Base-by-base conservation (phyloP, 2,797 vertebrate species). In the Capromys pilorides region DNA sequence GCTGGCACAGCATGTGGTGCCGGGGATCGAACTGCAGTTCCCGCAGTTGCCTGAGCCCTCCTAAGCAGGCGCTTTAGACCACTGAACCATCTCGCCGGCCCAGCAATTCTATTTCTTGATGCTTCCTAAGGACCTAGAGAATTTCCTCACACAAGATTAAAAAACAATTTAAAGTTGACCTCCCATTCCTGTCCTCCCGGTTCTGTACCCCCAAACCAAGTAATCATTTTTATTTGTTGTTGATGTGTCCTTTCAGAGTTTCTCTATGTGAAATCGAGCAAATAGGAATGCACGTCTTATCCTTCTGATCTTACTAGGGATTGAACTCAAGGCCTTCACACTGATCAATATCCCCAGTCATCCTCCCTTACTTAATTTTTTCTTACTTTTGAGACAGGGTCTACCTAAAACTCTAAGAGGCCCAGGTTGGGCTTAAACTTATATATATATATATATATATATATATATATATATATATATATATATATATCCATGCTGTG, bases 251-350 rank as follows among this genome's bases (percentile, higher is more conserved):
- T 93, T 82, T 5, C 36, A 59, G 64, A 87, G 11, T 94, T 92
- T 88, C 18, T 81, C 75, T 62, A 93, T 73, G 54, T 10, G 49
- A 80, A 94, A 33, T 28, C 61, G 87, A 95, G 81, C n/a, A 92
- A 94, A n/a, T 54, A 64, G 62, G 45, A 73, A 31, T 49, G 39
- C 28, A 11, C 51, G 45, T 69, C 36, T 80, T 41, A 45, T 36
- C 13, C 57, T 39, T 77, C 41, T 45, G 7, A 3, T 14, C 7
- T 33, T 59, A 22, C 22, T 81, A 26, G 33, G 24, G 73, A 7
- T 49, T 28, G 41, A 49, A 28, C 13, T 77, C 41, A 49, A 26
- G 39, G 22, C 13, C 73, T 77, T 39, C 36, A 73, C 69, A 24
- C 21, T 24, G 69, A 41, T 24, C 36, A 39, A 39, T 39, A 39